Evolutionary conservation across 2,113 vertebrate genomes (phyloP).

Genomic region (Mohoua ochrocephala): DNA sequence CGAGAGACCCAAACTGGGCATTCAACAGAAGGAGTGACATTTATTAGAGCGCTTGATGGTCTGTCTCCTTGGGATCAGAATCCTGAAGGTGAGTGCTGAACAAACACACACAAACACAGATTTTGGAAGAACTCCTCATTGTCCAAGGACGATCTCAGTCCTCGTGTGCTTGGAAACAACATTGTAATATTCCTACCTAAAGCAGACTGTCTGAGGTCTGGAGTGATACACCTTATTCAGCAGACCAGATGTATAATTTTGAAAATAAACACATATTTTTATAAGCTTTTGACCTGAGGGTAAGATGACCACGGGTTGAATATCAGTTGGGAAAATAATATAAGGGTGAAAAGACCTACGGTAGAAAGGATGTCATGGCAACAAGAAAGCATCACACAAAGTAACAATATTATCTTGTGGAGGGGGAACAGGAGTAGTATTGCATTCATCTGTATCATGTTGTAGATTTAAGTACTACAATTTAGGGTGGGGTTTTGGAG

Average conservation of each 20-base stretch:
- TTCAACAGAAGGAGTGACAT: neutral
- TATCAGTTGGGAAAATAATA: neutral
- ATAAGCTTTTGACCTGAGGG: neutral
- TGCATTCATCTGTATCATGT: neutral
- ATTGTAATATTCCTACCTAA: neutral
- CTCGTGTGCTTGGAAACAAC: neutral
- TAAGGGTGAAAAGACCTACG: neutral
- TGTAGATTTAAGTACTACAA: neutral
- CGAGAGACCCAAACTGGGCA: neutral
- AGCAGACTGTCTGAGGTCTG: neutral
- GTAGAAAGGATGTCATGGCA: constrained; percentile 60
- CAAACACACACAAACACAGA: neutral
- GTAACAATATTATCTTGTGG: constrained; percentile 12
- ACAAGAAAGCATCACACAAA: constrained; percentile 66
- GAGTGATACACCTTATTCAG: neutral
- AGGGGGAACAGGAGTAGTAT: neutral
- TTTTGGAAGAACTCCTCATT: neutral
- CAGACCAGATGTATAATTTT: neutral
- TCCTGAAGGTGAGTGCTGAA: neutral
- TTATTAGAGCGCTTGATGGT: fast-evolving
- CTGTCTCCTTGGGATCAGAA: neutral
- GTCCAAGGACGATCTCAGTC: neutral
- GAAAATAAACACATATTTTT: neutral
- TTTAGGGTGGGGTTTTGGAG: neutral
- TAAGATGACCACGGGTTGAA: neutral